These are phyloP conservation scores for Trichacis sp. DNA, from an alignment of 2,888 invertebrate species.

Conservation along the genomic window DNA sequence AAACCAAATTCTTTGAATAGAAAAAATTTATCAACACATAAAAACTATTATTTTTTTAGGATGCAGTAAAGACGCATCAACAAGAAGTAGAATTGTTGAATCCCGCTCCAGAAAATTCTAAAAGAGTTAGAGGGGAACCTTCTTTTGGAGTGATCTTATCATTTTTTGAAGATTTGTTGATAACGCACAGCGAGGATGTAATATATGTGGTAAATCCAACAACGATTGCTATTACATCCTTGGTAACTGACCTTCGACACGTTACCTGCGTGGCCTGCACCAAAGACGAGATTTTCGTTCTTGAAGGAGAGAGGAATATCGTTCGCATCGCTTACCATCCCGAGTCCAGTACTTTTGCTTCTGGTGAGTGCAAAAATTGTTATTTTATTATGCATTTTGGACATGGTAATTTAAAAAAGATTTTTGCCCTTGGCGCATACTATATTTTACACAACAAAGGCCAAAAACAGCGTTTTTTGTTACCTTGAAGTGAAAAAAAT, in stretches of 20 bases:
- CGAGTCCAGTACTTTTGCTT: constrained; percentile 70
- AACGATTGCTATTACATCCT: constrained; percentile 63
- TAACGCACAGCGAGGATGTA: constrained; percentile 79
- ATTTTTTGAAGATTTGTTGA: constrained; percentile 79
- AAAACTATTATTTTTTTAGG: no score
- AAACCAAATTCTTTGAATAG: no score
- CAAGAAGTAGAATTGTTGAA: constrained; percentile 80
- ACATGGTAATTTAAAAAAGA: no score
- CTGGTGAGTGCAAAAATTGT: constrained; percentile 50
- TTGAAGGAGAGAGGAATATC: constrained; percentile 83
- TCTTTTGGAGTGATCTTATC: constrained; percentile 77
- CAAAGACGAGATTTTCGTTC: constrained; percentile 83
- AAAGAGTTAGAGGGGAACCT: constrained; percentile 70
- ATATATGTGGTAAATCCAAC: constrained; percentile 83
- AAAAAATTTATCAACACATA: no score
- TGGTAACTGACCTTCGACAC: constrained; percentile 59
- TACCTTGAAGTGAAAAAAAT: no score
- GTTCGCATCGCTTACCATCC: constrained; percentile 83
- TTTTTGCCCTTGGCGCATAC: no score
- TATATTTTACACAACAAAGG: no score
- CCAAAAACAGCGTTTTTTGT: no score
- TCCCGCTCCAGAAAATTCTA: constrained; percentile 71
- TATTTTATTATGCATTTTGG: no score
- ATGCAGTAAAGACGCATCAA: constrained; percentile 62
- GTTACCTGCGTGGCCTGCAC: constrained; percentile 72